These are phyloP conservation scores for Xylota sylvarum DNA, from an alignment of 2,888 invertebrate genomes.

Conservation along the genomic window DNA sequence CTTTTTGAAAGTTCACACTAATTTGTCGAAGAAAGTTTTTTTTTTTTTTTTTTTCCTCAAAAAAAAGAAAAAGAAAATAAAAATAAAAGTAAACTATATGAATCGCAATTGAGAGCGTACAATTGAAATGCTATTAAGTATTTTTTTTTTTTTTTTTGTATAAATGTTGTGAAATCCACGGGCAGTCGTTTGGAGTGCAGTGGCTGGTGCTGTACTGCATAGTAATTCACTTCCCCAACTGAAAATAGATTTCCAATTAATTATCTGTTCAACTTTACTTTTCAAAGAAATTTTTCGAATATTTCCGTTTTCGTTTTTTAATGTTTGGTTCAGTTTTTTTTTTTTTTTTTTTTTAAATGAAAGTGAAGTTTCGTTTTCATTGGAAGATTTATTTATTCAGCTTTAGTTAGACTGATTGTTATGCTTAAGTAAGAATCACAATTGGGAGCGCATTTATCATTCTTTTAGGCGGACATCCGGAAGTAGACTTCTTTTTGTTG, in stretches of 20 bases:
- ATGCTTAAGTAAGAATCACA: constrained; percentile 22
- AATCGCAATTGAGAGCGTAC: constrained; percentile 62
- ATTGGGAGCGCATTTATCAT: constrained; percentile 12
- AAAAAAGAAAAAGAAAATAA: constrained; percentile 42
- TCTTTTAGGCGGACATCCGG: constrained; percentile 7
- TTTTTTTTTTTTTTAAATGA: constrained; percentile 27
- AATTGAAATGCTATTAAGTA: constrained; percentile 64
- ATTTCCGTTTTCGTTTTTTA: constrained; percentile 44
- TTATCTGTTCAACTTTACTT: constrained; percentile 26
- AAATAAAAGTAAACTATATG: constrained; percentile 65
- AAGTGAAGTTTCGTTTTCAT: constrained; percentile 51
- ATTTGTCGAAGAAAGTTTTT: constrained; percentile 69
- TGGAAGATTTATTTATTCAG: constrained; percentile 21
- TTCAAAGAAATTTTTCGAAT: constrained; percentile 53
- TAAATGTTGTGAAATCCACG: constrained; percentile 24
- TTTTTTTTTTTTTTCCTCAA: constrained; percentile 11
- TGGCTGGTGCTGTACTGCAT: constrained; percentile 41
- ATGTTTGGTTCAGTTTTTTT: constrained; percentile 15
- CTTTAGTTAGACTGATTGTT: constrained; percentile 27
- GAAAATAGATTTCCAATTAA: constrained; percentile 54
- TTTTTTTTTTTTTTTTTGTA: constrained; percentile 21
- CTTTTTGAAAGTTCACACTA: constrained; percentile 71
- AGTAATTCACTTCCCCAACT: constrained; percentile 42
- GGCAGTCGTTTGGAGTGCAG: constrained; percentile 2
- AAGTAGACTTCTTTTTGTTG: constrained; percentile 6